Evolutionary conservation across 2,888 invertebrate species (phyloP).

Genomic region (Cheilosia vernalis): DNA sequence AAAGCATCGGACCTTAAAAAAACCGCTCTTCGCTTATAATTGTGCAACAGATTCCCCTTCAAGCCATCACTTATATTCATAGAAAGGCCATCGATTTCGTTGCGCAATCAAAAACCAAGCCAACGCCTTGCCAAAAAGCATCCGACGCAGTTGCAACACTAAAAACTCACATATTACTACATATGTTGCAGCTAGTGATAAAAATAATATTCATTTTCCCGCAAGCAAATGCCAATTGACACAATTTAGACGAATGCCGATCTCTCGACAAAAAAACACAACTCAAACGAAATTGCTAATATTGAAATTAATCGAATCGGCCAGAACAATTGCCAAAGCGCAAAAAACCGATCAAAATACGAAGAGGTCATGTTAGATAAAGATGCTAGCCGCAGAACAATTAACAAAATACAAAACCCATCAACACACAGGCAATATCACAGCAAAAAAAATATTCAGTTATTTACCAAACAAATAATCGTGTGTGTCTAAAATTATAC

Average conservation of each 20-base stretch:
- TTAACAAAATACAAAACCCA: slow-evolving; percentile 21
- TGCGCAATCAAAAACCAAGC: slow-evolving; percentile 20
- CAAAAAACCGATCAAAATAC: slow-evolving; percentile 44
- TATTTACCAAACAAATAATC: slow-evolving; percentile 39
- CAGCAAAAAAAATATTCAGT: slow-evolving; percentile 65
- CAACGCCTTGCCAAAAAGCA: slow-evolving; percentile 31
- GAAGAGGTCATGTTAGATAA: slow-evolving; percentile 48
- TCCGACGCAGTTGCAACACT: slow-evolving; percentile 48
- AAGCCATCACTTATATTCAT: slow-evolving; percentile 16
- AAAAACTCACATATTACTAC: slow-evolving; percentile 62
- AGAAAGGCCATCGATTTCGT: slow-evolving; percentile 19
- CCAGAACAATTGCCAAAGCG: slow-evolving; percentile 47
- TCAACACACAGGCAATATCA: slow-evolving; percentile 47
- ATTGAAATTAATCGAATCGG: slow-evolving; percentile 68
- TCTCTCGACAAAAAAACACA: slow-evolving; percentile 46
- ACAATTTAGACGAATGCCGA: slow-evolving; percentile 69
- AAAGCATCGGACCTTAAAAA: not conserved
- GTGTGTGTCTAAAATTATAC: slow-evolving; percentile 57
- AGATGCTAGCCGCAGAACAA: slow-evolving; percentile 37
- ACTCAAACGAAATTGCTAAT: slow-evolving; percentile 66
- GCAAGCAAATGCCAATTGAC: slow-evolving; percentile 70
- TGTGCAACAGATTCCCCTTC: slow-evolving; percentile 27
- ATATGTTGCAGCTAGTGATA: slow-evolving; percentile 55
- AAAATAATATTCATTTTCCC: slow-evolving; percentile 72
- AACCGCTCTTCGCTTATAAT: not conserved